These are phyloP conservation scores for Sebastes oblongus DNA, from an alignment of 2,797 vertebrate species.

Conservation along the genomic window DNA sequence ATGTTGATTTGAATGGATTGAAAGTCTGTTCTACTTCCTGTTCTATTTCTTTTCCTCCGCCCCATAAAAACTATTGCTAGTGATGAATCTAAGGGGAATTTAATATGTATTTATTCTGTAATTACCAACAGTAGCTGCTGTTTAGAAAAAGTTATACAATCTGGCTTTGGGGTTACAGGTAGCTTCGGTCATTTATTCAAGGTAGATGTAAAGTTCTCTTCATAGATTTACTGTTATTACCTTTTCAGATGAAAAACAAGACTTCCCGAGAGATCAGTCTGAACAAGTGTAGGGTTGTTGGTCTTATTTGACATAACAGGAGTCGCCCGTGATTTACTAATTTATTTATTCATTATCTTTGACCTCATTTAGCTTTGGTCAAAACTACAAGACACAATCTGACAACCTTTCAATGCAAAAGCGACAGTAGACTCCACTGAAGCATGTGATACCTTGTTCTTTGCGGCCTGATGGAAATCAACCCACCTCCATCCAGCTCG, in stretches of 20 bases:
- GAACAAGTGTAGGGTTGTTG: no score
- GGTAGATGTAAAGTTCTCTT: not conserved
- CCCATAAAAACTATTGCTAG: not conserved
- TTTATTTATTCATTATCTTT: not conserved
- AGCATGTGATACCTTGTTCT: constrained; percentile 19
- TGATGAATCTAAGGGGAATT: not conserved
- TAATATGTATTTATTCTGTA: not conserved
- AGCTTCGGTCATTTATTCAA: not conserved
- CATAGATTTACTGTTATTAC: not conserved
- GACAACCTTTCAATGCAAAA: no score
- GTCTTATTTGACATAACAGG: not conserved
- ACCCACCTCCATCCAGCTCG: constrained; percentile 26
- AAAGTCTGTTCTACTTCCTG: no score
- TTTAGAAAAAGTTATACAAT: no score
- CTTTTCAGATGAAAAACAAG: not conserved
- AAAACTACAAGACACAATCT: not conserved
- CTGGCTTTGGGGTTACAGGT: not conserved
- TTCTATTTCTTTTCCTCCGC: not conserved
- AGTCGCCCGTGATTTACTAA: not conserved
- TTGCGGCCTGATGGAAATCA: constrained; percentile 17
- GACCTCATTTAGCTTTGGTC: not conserved
- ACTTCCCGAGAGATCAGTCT: not conserved
- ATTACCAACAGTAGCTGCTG: not conserved
- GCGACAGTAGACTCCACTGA: not conserved
- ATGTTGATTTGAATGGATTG: no score